A percentile compares a stretch with the other conserved stretches of the same genome.
These are phyloP conservation scores for Addax nasomaculatus DNA, from an alignment of 2,113 vertebrate genomes.

Conservation along the genomic window DNA sequence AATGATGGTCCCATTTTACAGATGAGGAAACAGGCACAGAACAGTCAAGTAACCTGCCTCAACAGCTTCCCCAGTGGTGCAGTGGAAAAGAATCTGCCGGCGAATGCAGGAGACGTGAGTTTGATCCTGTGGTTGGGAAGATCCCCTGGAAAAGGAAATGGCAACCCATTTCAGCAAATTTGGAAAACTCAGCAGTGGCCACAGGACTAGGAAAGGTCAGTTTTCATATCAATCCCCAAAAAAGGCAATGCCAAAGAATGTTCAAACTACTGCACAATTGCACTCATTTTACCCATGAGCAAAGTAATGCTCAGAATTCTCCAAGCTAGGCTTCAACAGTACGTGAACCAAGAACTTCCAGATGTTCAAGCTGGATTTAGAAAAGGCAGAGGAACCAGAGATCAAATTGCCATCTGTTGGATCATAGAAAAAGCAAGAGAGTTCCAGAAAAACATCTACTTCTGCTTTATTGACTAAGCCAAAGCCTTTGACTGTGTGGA, in stretches of 20 bases:
- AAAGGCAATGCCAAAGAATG: not conserved
- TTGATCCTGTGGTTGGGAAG: not conserved
- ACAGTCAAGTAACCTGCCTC: not conserved
- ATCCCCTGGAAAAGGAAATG: not conserved
- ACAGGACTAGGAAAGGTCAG: not conserved
- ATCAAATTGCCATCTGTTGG: not conserved
- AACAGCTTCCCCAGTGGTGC: not conserved
- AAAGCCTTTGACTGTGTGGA: not conserved
- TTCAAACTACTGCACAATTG: not conserved
- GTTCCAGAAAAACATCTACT: not conserved
- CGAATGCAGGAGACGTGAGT: not conserved
- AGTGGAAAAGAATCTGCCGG: not conserved
- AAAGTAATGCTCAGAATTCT: not conserved
- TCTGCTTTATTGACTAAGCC: not conserved
- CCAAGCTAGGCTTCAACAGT: not conserved
- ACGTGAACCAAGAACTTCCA: not conserved
- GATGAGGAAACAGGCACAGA: not conserved
- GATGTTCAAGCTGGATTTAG: not conserved
- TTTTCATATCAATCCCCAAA: not conserved
- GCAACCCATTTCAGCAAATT: not conserved
- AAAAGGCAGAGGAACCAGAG: not conserved
- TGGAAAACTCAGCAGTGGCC: not conserved
- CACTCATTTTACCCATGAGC: not conserved
- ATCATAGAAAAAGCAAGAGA: not conserved
- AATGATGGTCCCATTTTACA: not conserved